Percentiles rank a stretch among this genome's conserved stretches.
phyloP scores from a whole-genome alignment of 2,113 vertebrate species.

The Acinonyx jubatus region DNA sequence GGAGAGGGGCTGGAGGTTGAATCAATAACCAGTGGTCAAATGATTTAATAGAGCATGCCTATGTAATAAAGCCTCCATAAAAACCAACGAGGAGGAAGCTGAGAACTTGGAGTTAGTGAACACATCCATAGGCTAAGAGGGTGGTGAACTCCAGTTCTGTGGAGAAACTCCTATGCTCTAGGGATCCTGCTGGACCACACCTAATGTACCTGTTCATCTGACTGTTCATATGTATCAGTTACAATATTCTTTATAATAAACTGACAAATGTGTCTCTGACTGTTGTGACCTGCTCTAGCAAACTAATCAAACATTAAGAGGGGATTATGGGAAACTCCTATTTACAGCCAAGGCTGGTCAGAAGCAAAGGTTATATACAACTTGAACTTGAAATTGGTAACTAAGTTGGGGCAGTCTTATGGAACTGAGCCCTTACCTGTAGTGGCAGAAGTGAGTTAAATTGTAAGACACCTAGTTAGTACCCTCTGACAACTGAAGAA shows the following conservation, averaged over 20 bases:
- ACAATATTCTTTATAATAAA: background rate
- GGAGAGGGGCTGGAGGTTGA: background rate
- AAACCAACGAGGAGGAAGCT: background rate
- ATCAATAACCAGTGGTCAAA: background rate
- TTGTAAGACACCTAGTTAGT: background rate
- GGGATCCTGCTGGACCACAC: background rate
- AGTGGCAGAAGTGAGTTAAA: background rate
- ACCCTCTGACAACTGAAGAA: background rate
- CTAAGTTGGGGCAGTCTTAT: background rate
- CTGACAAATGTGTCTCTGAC: background rate
- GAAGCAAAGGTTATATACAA: background rate
- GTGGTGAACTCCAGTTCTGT: background rate
- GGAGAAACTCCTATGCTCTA: background rate
- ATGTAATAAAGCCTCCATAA: background rate
- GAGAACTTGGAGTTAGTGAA: background rate
- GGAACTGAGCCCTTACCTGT: background rate
- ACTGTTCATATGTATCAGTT: background rate
- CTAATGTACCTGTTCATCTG: background rate
- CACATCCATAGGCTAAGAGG: background rate
- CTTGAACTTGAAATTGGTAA: background rate
- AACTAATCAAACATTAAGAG: background rate
- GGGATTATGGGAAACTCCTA: background rate
- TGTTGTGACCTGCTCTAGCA: background rate
- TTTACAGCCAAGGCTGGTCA: no score
- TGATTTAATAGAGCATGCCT: background rate